phyloP scores from a whole-genome alignment of 2,113 vertebrate genomes.

The Trinectes maculatus region DNA sequence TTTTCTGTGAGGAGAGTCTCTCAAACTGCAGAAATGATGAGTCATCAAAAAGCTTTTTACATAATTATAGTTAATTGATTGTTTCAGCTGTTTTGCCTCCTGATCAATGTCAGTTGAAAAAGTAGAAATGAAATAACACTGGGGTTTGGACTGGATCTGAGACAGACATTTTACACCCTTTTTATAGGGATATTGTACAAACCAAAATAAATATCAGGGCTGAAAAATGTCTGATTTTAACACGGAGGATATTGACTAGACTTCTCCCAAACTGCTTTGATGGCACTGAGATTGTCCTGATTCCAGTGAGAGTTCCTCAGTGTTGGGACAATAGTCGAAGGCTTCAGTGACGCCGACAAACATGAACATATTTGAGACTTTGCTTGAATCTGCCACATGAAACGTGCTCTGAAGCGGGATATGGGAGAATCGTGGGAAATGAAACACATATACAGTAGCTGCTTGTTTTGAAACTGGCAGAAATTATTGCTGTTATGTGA shows the following conservation, averaged over 20 bases:
- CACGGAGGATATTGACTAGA: constrained; percentile 4
- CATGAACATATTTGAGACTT: constrained; percentile 16
- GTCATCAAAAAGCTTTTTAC: no score
- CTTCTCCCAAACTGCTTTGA: constrained; percentile 11
- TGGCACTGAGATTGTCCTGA: constrained; percentile 3
- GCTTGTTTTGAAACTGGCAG: constrained; percentile 53
- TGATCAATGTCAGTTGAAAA: no score
- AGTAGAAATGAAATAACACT: no score
- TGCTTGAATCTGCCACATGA: neutral
- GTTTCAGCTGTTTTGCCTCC: no score
- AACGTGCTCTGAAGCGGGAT: neutral
- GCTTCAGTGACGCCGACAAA: neutral
- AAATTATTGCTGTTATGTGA: constrained; percentile 80
- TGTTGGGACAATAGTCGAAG: neutral
- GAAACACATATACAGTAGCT: constrained; percentile 47
- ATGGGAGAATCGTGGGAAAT: constrained; percentile 7
- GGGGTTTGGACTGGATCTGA: no score
- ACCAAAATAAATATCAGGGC: no score
- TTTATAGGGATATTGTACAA: no score
- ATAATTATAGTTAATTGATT: no score
- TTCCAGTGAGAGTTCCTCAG: neutral
- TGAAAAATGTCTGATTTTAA: no score
- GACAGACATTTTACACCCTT: no score
- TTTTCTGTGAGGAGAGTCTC: neutral
- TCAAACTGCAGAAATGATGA: no score